Evolutionary conservation across 1,140 invertebrate species (phyloP).

Genomic region (Anoplophora glabripennis): DNA sequence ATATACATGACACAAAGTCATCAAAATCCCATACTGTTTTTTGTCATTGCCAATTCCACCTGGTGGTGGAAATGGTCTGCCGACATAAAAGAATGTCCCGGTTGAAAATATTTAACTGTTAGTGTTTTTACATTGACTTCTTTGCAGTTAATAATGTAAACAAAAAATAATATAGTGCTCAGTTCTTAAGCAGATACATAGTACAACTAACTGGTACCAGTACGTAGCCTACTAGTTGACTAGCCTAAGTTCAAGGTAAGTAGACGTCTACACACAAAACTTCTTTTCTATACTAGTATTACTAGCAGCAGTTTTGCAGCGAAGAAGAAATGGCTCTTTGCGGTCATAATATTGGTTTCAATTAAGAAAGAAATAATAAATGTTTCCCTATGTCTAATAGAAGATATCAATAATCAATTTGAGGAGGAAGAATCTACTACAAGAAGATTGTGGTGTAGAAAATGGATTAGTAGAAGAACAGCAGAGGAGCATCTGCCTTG

Average conservation of each 20-base stretch:
- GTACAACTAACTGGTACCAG: constrained; percentile 62
- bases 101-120: too few species aligned
- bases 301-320: not conserved
- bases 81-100: too few species aligned
- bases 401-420: not conserved
- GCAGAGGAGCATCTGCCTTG: not conserved
- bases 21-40: too few species aligned
- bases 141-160: too few species aligned
- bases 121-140: too few species aligned
- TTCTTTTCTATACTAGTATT: not conserved
- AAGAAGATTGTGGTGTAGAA: constrained; percentile 2
- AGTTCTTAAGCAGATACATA: not conserved
- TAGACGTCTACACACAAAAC: not conserved
- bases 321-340: not conserved
- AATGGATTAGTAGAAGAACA: not conserved
- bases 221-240: constrained; percentile 71
- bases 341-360: not conserved
- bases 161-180: too few species aligned
- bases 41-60: too few species aligned
- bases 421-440: not conserved
- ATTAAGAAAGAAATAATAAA: not conserved
- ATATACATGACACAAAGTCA: too few species aligned
- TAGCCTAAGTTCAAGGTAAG: constrained; percentile 65
- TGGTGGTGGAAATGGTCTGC: too few species aligned
- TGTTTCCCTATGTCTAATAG: not conserved